These are phyloP conservation scores for Isoperla grammatica DNA, from an alignment of 2,888 invertebrate genomes.

Conservation along the genomic window DNA sequence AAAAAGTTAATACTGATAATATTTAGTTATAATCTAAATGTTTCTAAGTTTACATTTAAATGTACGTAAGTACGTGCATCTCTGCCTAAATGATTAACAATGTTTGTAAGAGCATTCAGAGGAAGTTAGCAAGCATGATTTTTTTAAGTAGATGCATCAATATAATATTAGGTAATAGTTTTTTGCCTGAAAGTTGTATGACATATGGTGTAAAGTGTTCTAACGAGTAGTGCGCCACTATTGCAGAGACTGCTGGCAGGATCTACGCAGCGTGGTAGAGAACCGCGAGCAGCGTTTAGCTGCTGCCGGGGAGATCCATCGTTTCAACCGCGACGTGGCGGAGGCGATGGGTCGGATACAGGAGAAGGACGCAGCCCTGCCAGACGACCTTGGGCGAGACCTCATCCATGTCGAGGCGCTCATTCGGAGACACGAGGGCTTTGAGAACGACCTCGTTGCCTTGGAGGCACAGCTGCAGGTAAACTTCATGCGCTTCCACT, in stretches of 20 bases:
- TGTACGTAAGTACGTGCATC: no score
- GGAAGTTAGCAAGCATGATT: no score
- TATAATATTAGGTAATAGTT: no score
- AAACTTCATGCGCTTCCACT: neutral
- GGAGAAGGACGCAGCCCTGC: constrained; percentile 82
- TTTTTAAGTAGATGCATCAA: no score
- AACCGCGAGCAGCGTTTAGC: constrained; percentile 80
- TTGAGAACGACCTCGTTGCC: constrained; percentile 88
- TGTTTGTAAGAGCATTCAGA: no score
- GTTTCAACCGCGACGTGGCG: constrained; percentile 93
- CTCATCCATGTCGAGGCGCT: constrained; percentile 78
- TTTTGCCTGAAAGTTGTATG: no score
- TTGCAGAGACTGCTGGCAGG: constrained; percentile 74
- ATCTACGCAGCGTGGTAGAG: constrained; percentile 78
- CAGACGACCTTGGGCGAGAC: constrained; percentile 74
- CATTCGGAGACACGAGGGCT: constrained; percentile 82
- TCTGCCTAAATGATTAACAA: no score
- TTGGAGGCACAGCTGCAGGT: constrained; percentile 85
- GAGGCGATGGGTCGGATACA: constrained; percentile 86
- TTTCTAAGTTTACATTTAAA: no score
- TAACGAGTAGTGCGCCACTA: neutral
- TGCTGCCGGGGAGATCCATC: constrained; percentile 95
- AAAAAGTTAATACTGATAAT: no score
- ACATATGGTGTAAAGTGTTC: no score
- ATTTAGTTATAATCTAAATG: no score